A percentile compares a stretch with the other conserved stretches of the same genome.
These are phyloP conservation scores for Salvelinus fontinalis DNA, from an alignment of 2,113 vertebrate genomes.

Conservation along the genomic window DNA sequence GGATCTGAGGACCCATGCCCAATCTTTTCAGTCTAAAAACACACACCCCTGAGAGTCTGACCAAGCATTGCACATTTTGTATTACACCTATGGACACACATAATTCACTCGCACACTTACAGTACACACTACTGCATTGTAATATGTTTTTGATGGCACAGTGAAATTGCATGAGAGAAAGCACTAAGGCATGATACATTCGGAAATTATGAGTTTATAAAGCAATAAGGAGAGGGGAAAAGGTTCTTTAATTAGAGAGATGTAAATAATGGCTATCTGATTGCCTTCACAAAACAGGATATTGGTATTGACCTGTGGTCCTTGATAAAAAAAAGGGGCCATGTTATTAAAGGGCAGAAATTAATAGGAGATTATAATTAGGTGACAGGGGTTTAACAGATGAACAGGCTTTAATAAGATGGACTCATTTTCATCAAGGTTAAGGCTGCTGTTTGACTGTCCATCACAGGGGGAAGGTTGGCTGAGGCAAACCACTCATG, in stretches of 20 bases:
- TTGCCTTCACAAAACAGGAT: conserved; percentile 33
- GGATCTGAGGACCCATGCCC: no score
- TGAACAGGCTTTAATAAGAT: no score
- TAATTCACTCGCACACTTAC: conserved; percentile 9
- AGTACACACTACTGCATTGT: neutral
- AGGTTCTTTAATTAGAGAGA: conserved; percentile 34
- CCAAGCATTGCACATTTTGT: conserved; percentile 9
- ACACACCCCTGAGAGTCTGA: conserved; percentile 7
- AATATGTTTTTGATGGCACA: conserved; percentile 8
- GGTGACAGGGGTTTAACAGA: conserved; percentile 13
- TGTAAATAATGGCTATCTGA: conserved; percentile 33
- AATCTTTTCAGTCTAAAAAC: conserved; percentile 9
- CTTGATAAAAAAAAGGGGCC: conserved; percentile 7
- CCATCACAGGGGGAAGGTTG: no score
- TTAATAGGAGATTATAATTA: conserved; percentile 44
- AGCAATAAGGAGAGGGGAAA: conserved; percentile 28
- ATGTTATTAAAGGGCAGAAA: conserved; percentile 36
- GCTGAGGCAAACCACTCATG: no score
- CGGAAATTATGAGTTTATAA: conserved; percentile 26
- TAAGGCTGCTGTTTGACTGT: no score
- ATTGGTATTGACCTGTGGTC: conserved; percentile 43
- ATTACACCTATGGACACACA: no score
- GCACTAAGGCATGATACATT: conserved; percentile 25
- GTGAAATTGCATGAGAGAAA: conserved; percentile 2
- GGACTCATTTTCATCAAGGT: no score